Base-by-base conservation (phyloP, 1,140 invertebrate species). In the Colletes gigas region DNA sequence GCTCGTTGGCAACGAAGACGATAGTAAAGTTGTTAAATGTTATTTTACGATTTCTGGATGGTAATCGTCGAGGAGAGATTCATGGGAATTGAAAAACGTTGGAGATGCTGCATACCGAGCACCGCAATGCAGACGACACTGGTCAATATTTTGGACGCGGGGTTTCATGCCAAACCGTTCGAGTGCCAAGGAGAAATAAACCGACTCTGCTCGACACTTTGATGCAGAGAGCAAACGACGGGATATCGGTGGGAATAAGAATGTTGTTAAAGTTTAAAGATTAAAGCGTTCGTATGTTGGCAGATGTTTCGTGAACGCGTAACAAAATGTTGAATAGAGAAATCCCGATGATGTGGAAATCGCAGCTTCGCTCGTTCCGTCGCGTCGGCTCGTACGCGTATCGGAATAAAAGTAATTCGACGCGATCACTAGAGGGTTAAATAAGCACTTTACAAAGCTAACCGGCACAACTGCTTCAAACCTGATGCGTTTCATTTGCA, bases 71-170 rank as follows among this genome's bases (percentile, higher is more conserved):
- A n/a, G 9, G n/a, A 0, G n/a, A 47, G 9, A 19, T 21, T 50
- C 15, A 7, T 3, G n/a, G 50, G 65, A n/a, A 21, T 9, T 5
- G n/a, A 66, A 50, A 41, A 66, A 66, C 47, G 76, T 63, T 63
- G 76, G 68, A 72, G 68, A 78, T 52, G 68, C 52, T 72, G 72
- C 76, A 72, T 72, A 72, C 19, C 62, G 76, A 69, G 57, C 59
- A 63, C 68, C 76, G 76, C 76, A 78, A 63, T 72, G 76, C 76
- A 57, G 76, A 41, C 47, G 76, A 41, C 47, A 44, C 39, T 47
- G 30, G 19, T 8, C 39, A 62, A 54, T 9, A 15, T 55, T n/a
- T 59, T 14, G 7, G 21, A 57, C 9, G 44, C 8, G 3, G 41
- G 19, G 14, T 55, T 60, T 50, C n/a, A 30, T 77, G 68, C 72